Evolutionary conservation across 2,113 vertebrate genomes (phyloP), one percentile per base, ranked within the genome.

Genomic region (Verasper variegatus): DNA sequence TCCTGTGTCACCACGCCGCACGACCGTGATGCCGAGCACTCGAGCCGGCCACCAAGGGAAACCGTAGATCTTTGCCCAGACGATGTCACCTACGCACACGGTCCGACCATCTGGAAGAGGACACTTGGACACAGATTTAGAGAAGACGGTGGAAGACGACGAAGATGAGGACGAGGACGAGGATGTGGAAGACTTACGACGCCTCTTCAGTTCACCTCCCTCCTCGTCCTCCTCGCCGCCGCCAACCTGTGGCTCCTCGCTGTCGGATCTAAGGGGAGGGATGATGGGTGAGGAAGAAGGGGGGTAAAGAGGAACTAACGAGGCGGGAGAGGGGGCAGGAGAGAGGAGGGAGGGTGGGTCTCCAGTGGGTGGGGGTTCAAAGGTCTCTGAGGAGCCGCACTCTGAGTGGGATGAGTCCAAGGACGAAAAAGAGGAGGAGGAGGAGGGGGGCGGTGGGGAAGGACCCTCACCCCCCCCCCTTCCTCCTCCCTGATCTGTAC

Each of bases 1-100:
- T 81, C 96, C 97, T 0, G 93, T 97, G 93, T 98, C 96, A 88
- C 96, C 96, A 20, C 97, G 96, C 86, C 97, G 86, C 0, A 86
- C 96, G 91, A 98, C 95, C 20, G 96, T 97, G 87, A 99, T 98
- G 82, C 94, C 94, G 17, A 98, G 95, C 80, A 99, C 95, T 37
- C 97, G 96, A 59, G 97, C 98, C 20, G 98, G 98, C 98, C 98
- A 99, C 98, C 98, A 99, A 58, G 98, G 97, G 90, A 98, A 99
- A 91, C 98, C 98, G 24, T 97, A 98, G 78, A 99, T 99, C 95
- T 99, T 99, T 66, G 98, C 98, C 98, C 98, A 99, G 47, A 99
- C 98, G 85, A 99, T 99, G 95, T 99, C 98, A 81, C 98, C 97
- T 81, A 98, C 96, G 67, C 98, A 98, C 92, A 99, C 95, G 82